These are phyloP conservation scores for Corvus hawaiiensis DNA, from an alignment of 2,113 vertebrate species.

Conservation along the genomic window DNA sequence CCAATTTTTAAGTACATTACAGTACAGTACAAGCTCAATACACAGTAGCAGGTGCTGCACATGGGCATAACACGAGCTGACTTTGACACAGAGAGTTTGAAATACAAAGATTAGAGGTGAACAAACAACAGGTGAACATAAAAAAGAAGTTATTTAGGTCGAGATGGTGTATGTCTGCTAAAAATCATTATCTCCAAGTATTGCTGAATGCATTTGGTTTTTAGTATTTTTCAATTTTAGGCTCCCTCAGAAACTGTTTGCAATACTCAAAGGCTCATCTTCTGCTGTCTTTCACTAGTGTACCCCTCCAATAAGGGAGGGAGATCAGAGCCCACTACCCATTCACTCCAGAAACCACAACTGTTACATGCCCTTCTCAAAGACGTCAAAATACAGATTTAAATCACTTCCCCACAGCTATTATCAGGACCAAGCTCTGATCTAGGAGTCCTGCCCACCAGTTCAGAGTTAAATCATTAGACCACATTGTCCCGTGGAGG, in stretches of 20 bases:
- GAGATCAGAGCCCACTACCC: neutral
- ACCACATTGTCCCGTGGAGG: neutral
- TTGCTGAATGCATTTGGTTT: neutral
- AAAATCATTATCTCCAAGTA: neutral
- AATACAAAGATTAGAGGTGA: neutral
- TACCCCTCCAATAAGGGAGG: neutral
- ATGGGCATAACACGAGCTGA: fast-evolving
- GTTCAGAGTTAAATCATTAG: neutral
- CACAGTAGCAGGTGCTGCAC: neutral
- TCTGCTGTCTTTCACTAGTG: neutral
- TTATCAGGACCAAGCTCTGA: neutral
- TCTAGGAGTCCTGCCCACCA: neutral
- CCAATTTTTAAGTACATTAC: neutral
- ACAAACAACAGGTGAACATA: neutral
- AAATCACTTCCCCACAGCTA: neutral
- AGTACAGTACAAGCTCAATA: neutral
- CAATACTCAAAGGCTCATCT: neutral
- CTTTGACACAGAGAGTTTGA: neutral
- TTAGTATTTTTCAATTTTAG: neutral
- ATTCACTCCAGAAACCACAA: neutral
- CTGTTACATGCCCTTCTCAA: neutral
- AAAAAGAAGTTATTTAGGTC: neutral
- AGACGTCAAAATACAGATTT: neutral
- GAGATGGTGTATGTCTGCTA: neutral
- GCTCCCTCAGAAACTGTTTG: neutral